Conservation (phyloP, 2,113 vertebrate species). For the cattle (Bos taurus) region DNA sequence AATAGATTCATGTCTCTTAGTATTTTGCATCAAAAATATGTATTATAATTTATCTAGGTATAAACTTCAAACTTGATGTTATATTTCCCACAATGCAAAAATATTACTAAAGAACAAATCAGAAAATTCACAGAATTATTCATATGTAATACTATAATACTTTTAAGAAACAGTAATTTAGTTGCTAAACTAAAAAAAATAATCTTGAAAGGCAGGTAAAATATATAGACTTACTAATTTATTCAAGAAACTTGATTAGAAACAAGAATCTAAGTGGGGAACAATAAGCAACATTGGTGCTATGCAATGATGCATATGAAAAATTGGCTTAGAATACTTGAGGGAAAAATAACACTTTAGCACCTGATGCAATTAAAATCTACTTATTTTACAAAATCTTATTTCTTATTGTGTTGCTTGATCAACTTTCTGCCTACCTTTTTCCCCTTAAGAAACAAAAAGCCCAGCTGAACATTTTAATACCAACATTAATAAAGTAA, state of each 20-base stretch:
- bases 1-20: background rate
- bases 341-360: conserved; percentile 21
- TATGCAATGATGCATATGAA: conserved; percentile 16
- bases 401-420: conserved; percentile 54
- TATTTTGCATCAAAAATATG: background rate
- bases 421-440: conserved; percentile 35
- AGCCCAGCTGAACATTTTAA: conserved; percentile 19
- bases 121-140: background rate
- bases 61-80: background rate
- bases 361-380: conserved; percentile 54
- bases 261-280: background rate
- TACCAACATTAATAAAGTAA: conserved; percentile 37
- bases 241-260: background rate
- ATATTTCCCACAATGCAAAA: background rate
- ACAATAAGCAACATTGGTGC: background rate
- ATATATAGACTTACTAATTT: background rate
- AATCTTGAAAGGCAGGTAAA: background rate
- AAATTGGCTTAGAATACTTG: background rate
- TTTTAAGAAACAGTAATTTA: background rate
- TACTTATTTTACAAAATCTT: conserved; percentile 53
- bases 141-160: background rate
- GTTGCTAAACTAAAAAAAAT: background rate
- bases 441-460: conserved; percentile 49
- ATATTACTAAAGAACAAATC: background rate
- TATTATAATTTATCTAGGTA: background rate